These are phyloP conservation scores for Yponomeuta plumbellus DNA, from an alignment of 2,888 invertebrate genomes.

Conservation along the genomic window DNA sequence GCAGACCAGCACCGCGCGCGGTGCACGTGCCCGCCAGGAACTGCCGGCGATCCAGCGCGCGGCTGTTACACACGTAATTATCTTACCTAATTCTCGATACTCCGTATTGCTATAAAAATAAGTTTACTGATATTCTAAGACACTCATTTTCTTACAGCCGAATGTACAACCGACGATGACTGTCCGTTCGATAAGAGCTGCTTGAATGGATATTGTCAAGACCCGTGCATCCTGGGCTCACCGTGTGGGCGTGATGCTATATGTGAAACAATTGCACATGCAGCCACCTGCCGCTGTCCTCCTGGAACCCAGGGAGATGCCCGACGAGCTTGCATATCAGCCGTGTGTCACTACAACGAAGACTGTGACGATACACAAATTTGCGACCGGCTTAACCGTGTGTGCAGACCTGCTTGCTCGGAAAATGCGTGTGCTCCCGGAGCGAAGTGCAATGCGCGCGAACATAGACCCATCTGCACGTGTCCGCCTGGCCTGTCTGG, in stretches of 20 bases:
- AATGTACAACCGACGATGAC: conserved; percentile 85
- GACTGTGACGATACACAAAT: conserved; percentile 91
- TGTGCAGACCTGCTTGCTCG: conserved; percentile 88
- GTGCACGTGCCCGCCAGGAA: conserved; percentile 89
- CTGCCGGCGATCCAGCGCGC: conserved; percentile 91
- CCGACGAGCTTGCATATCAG: conserved; percentile 86
- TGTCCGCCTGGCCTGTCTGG: conserved; percentile 86
- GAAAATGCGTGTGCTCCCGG: conserved; percentile 87
- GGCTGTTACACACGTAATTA: conserved; percentile 90
- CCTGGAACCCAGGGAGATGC: conserved; percentile 91
- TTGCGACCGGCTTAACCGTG: conserved; percentile 88
- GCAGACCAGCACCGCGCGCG: conserved; percentile 86
- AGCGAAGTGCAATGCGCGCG: conserved; percentile 84
- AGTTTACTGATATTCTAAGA: too few relatives aligned
- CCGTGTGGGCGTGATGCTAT: conserved; percentile 88
- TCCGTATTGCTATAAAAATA: background rate
- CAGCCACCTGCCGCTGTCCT: conserved; percentile 89
- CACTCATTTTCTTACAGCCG: conserved; percentile 74
- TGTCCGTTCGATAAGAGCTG: conserved; percentile 92
- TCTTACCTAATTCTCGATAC: background rate
- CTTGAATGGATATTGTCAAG: conserved; percentile 85
- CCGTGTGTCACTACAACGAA: conserved; percentile 91
- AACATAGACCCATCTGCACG: conserved; percentile 86
- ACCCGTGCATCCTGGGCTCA: conserved; percentile 82
- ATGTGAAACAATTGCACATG: conserved; percentile 85